A percentile compares a stretch with the other conserved stretches of the same genome.
phyloP scores from a whole-genome alignment of 2,888 invertebrate genomes.

The Drosophila longiperda region DNA sequence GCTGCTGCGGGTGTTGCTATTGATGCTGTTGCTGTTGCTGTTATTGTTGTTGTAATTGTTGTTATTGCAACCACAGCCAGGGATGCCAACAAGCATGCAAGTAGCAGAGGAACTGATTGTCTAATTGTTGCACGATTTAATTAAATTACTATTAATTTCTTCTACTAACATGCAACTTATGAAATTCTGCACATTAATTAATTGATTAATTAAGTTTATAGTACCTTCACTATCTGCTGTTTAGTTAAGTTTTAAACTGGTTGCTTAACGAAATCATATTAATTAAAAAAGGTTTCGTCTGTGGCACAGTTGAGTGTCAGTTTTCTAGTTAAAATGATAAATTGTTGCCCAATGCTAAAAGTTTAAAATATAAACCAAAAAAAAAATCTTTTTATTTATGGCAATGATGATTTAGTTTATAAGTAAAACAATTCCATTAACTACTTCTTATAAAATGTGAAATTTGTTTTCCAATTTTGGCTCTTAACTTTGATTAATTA shows the following conservation, averaged over 20 bases:
- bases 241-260: background rate
- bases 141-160: background rate
- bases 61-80: conserved; percentile 38
- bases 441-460: too few species aligned
- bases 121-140: background rate
- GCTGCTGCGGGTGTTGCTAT: conserved; percentile 41
- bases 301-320: background rate
- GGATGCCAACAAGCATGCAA: conserved; percentile 42
- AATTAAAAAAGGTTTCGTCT: background rate
- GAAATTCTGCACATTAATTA: background rate
- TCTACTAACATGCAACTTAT: background rate
- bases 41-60: conserved; percentile 25
- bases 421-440: background rate
- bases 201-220: background rate
- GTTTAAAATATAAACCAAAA: background rate
- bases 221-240: background rate
- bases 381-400: accelerated
- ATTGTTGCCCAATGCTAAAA: background rate
- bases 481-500: background rate
- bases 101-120: background rate
- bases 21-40: conserved; percentile 24
- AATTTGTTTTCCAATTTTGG: background rate
- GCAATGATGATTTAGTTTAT: background rate
- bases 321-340: background rate
- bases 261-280: background rate